A percentile compares a stretch with the other conserved stretches of the same genome.
Evolutionary conservation across 1,140 invertebrate species (phyloP).

Genomic region (Globodera rostochiensis): DNA sequence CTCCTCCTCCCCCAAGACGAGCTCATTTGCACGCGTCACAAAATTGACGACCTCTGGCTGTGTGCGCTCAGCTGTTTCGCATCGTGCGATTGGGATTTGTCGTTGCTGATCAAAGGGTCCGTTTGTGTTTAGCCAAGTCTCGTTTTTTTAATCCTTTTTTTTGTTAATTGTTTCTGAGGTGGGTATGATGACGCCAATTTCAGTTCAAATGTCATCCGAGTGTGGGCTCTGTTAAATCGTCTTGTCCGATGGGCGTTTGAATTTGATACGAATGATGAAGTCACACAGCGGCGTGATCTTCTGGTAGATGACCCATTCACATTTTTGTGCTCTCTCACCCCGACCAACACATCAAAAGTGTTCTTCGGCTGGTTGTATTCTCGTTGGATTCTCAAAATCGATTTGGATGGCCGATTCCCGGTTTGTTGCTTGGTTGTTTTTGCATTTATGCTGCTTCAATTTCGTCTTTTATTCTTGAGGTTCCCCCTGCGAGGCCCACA

Average conservation of each 20-base stretch:
- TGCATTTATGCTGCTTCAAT: neutral
- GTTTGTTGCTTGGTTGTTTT: neutral
- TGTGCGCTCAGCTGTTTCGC: conserved; percentile 41
- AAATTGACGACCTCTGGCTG: conserved; percentile 38
- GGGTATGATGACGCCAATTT: conserved; percentile 14
- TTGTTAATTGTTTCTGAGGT: too few species aligned
- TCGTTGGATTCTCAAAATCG: conserved; percentile 37
- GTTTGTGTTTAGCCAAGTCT: neutral
- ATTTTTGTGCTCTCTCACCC: conserved; percentile 1
- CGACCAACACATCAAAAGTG: neutral
- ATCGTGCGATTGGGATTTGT: conserved; percentile 34
- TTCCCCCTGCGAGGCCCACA: conserved; percentile 25
- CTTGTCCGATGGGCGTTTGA: conserved; percentile 29
- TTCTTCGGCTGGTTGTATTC: conserved; percentile 34
- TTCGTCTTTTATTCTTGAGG: neutral
- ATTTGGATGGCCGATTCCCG: conserved; percentile 37
- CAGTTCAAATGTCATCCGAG: conserved; percentile 29
- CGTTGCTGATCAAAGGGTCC: conserved; percentile 36
- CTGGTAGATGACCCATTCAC: neutral
- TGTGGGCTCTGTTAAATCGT: conserved; percentile 25
- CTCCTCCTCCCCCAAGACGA: conserved; percentile 19
- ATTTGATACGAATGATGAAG: neutral
- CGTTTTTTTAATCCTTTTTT: too few species aligned
- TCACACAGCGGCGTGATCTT: neutral
- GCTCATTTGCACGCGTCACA: conserved; percentile 23